These are phyloP conservation scores for Trypoxylus dichotomus DNA, from an alignment of 1,140 invertebrate species.

Conservation along the genomic window DNA sequence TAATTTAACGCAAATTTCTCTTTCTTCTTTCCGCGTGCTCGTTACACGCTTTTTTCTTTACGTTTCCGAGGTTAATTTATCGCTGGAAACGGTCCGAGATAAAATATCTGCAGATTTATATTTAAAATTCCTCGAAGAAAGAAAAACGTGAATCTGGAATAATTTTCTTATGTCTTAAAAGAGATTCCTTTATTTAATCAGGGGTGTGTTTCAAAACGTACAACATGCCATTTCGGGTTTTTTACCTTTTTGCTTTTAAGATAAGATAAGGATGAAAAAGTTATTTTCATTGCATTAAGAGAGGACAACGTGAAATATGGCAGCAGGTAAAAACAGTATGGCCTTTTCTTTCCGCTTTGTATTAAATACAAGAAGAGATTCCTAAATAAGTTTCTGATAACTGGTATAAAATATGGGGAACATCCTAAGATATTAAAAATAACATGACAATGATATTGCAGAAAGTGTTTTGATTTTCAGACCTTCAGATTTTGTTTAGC, in stretches of 20 bases:
- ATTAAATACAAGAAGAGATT: no score
- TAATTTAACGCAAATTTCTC: background rate
- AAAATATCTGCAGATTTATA: background rate
- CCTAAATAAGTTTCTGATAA: no score
- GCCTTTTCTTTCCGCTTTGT: no score
- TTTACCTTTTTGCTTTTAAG: background rate
- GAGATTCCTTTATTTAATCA: background rate
- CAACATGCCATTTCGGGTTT: background rate
- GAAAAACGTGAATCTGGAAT: background rate
- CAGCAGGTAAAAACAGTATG: no score
- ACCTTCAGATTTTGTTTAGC: no score
- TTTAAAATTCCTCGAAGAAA: background rate
- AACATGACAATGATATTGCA: no score
- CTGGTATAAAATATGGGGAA: no score
- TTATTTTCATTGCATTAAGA: no score
- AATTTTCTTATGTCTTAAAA: background rate
- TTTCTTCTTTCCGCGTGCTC: background rate
- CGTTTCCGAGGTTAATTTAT: background rate
- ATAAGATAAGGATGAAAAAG: background rate
- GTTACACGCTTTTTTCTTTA: background rate
- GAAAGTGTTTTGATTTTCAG: no score
- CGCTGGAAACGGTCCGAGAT: background rate
- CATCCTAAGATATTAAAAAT: no score
- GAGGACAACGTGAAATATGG: no score
- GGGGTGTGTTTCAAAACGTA: background rate